Percentiles rank a stretch among this genome's conserved stretches.
Conservation (phyloP, 2,113 vertebrate species). For the Dendropsophus ebraccatus region DNA sequence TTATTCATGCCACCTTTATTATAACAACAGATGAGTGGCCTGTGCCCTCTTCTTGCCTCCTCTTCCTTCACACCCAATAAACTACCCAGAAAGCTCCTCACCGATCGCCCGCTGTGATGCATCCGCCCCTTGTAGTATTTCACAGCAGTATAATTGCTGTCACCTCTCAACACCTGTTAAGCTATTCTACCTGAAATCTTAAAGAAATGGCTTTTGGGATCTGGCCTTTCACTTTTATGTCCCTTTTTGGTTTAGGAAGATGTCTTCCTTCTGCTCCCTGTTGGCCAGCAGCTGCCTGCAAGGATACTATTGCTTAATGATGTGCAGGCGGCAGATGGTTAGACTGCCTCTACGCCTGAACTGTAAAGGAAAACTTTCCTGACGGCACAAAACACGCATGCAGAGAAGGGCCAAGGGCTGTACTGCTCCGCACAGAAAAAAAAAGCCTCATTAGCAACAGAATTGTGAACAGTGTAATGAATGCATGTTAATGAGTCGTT, state of each 20-base stretch:
- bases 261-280: constrained; percentile 60
- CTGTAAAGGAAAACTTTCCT: constrained; percentile 50
- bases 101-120: constrained; percentile 66
- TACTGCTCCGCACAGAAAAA: constrained; percentile 52
- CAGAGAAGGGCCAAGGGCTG: constrained; percentile 18
- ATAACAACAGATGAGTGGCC: neutral
- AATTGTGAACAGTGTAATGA: constrained; percentile 52
- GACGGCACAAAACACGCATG: constrained; percentile 23
- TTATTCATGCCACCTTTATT: neutral
- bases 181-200: constrained; percentile 72
- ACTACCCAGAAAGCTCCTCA: constrained; percentile 57
- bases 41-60: constrained; percentile 45
- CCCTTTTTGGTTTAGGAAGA: constrained; percentile 49
- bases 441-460: constrained; percentile 61
- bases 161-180: constrained; percentile 67
- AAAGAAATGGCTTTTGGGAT: constrained; percentile 71
- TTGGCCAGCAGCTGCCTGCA: constrained; percentile 62
- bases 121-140: constrained; percentile 70
- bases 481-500: constrained; percentile 56
- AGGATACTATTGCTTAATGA: constrained; percentile 61
- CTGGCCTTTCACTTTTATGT: constrained; percentile 69
- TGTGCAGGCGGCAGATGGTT: constrained; percentile 54
- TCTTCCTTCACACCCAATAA: constrained; percentile 54
- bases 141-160: constrained; percentile 72
- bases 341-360: constrained; percentile 41